A percentile compares a stretch with the other conserved stretches of the same genome.
phyloP scores from a whole-genome alignment of 1,140 invertebrate genomes.

The Temnothorax nylanderi region DNA sequence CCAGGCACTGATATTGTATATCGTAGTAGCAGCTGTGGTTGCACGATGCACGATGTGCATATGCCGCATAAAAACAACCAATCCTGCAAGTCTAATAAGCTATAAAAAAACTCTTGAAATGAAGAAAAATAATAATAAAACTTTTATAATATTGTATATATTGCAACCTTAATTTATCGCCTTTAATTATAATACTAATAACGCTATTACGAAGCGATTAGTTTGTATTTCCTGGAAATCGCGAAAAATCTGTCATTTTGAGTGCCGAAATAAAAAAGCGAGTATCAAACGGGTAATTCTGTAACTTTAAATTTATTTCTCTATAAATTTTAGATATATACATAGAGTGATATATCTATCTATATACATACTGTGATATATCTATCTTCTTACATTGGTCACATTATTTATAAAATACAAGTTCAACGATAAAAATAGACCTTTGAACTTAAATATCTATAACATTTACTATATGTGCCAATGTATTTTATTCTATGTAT shows the following conservation, averaged over 20 bases:
- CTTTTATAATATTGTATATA: not conserved
- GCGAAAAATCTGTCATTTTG: not conserved
- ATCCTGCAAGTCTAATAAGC: constrained; percentile 16
- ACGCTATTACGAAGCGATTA: not conserved
- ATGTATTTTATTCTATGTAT: not conserved
- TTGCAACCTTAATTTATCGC: not conserved
- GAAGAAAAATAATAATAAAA: constrained; percentile 17
- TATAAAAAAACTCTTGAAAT: not conserved
- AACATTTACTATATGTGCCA: not conserved
- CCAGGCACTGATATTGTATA: not conserved
- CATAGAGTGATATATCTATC: not conserved
- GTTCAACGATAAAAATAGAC: not conserved
- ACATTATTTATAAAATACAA: not conserved
- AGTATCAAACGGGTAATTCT: not conserved
- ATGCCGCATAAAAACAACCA: not conserved
- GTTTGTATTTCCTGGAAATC: not conserved
- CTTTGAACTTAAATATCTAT: not conserved
- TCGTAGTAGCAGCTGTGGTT: constrained; percentile 1
- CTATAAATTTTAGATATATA: not conserved
- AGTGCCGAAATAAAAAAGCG: not conserved
- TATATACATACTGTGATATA: not conserved
- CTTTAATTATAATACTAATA: not conserved
- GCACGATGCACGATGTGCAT: not conserved
- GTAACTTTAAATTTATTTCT: not conserved
- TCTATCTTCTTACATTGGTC: not conserved